Evolutionary conservation across 2,888 invertebrate genomes (phyloP), one percentile per base, ranked within the genome.

Genomic region (Exephanes ischioxanthus): DNA sequence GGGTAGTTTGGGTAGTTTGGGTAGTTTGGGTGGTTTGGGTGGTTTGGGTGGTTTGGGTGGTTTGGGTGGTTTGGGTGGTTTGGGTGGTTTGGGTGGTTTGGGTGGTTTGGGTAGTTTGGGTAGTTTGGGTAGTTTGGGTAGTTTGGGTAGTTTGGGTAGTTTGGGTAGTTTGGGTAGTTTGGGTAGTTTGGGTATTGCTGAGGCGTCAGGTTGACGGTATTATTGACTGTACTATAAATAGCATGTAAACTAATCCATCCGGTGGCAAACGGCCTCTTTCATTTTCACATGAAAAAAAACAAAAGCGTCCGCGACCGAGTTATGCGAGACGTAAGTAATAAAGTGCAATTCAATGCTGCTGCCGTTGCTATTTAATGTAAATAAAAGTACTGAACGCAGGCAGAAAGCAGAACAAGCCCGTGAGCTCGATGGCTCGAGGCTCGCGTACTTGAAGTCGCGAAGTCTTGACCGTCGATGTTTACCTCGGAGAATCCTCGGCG

Each of bases 361-460:
- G 22, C 61, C 30, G 73, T 33, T 58, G 41, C 58, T 51, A 53
- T 22, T 16, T 70, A 55, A 67, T 26, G 41, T 55, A 68, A 73
- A 67, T 66, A 66, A 37, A 55, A 14, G 67, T 26, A 77, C 53
- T 41, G 37, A 58, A 45, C 33, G 48, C 79, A 58, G 72, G 48
- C 79, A 58, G 72, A 80, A 80, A 80, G 72, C 66, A 73, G 80
- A 80, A 73, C 80, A 67, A 80, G 80, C 72, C 63, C 53, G 66
- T 80, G 80, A 72, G 51, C 80, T 80, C 80, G 70, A 70, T 78
- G 78, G 70, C 78, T 78, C 70, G 70, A 80, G 71, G 78, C 41
- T 51, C 66, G 68, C 45, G 70, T 63, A 63, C 79, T 79, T 73
- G 67, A 73, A 80, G 73, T 51, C 66, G 22, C 58, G 72, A 53